phyloP scores from a whole-genome alignment of 2,888 invertebrate species.

The Dorcus parallelipipedus region DNA sequence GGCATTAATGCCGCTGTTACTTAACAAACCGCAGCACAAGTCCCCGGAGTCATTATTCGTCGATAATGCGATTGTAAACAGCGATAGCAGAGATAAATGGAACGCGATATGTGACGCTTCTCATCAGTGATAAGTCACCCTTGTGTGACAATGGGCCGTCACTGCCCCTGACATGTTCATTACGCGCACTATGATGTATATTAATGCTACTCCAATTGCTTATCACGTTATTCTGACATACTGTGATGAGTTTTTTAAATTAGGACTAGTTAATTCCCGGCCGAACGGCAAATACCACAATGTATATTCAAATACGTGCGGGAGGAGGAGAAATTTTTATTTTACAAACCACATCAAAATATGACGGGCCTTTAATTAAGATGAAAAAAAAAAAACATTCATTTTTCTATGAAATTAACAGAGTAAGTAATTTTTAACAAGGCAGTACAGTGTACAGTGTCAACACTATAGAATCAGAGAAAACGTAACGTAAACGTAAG shows the following conservation, averaged over 20 bases:
- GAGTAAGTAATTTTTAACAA: too few species aligned
- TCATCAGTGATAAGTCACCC: constrained; percentile 29
- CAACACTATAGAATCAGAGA: too few species aligned
- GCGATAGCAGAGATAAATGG: constrained; percentile 32
- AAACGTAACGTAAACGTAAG: too few species aligned
- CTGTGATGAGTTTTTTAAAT: constrained; percentile 14
- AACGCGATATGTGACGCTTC: constrained; percentile 27
- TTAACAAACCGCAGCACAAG: constrained; percentile 15
- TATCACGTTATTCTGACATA: constrained; percentile 15
- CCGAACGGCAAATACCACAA: neutral
- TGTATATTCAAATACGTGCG: neutral
- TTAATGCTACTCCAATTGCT: constrained; percentile 22
- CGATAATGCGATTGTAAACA: constrained; percentile 35
- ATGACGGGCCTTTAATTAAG: too few species aligned
- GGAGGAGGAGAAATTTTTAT: too few species aligned
- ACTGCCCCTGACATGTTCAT: constrained; percentile 44
- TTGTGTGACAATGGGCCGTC: constrained; percentile 34
- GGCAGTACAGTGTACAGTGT: too few species aligned
- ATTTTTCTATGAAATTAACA: too few species aligned
- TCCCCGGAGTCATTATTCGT: constrained; percentile 13
- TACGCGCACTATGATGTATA: constrained; percentile 31
- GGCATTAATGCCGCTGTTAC: constrained; percentile 1
- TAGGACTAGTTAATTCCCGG: neutral
- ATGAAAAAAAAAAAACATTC: too few species aligned
- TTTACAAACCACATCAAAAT: too few species aligned